Conservation (phyloP, 2,797 vertebrate genomes). For the Schizopygopsis malacanthus region DNA sequence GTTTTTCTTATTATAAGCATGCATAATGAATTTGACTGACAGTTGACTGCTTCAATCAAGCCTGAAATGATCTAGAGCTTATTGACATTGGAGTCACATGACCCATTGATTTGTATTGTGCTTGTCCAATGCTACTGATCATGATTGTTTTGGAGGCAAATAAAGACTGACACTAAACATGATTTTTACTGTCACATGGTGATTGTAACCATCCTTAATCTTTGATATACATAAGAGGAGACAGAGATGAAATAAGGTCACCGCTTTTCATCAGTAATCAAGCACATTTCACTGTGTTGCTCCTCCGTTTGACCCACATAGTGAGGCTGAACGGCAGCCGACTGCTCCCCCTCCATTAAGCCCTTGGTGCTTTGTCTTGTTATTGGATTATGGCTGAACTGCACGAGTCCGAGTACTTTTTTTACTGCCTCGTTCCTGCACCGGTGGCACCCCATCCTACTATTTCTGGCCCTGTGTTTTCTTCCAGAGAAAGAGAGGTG, state of each 20-base stretch:
- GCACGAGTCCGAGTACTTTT: constrained; percentile 55
- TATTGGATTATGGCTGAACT: constrained; percentile 72
- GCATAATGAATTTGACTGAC: constrained; percentile 38
- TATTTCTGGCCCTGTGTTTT: constrained; percentile 52
- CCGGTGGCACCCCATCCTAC: constrained; percentile 63
- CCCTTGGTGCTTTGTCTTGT: constrained; percentile 74
- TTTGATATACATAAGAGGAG: neutral
- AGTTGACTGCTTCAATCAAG: constrained; percentile 71
- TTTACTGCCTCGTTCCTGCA: constrained; percentile 41
- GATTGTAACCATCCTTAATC: neutral
- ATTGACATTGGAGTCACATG: constrained; percentile 61
- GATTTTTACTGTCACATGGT: constrained; percentile 5
- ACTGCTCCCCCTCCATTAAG: constrained; percentile 71
- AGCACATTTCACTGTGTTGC: constrained; percentile 49
- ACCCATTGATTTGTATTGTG: constrained; percentile 43
- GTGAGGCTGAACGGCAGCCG: constrained; percentile 66
- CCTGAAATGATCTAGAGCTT: constrained; percentile 72
- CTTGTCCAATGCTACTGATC: constrained; percentile 44
- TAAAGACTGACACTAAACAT: neutral
- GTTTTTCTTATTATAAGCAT: neutral
- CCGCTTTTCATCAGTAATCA: constrained; percentile 30
- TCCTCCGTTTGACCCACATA: constrained; percentile 77
- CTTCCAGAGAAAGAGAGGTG: constrained; percentile 44
- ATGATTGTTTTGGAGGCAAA: constrained; percentile 32
- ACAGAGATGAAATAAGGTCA: no score